Base-by-base conservation (phyloP, 2,797 vertebrate genomes). In the Amazonetta brasiliensis region DNA sequence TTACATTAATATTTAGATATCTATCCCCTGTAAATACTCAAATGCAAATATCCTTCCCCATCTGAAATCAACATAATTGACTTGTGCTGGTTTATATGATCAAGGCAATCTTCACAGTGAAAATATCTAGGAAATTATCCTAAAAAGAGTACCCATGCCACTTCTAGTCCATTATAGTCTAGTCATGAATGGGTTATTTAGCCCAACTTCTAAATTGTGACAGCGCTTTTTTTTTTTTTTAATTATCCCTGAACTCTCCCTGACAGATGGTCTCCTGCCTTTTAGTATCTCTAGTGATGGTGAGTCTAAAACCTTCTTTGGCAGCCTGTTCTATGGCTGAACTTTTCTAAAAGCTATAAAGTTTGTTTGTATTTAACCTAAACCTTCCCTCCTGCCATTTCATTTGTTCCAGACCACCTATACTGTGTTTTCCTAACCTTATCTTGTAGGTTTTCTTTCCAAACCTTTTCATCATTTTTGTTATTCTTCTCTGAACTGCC, bases 261-360 rank as follows among this genome's bases (percentile, higher is more conserved):
- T 89, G 86, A 77, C 94, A 96, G 95, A 96, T 96, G 94, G 92
- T 77, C 84, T 94, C 68, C 68, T 95, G 92, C 84, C 81, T 94
- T 94, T 95, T 82, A 90, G 71, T 89, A 90, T 91, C 64, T 95
- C 74, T 68, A 80, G 84, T 66, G 87, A 80, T 89, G 86, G 67
- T 77, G 50, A 92, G 68, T 74, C 81, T 96, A 90, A 97, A 95
- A 90, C 91, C 91, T 89, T 95, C 86, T 68, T 87, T 95, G 88
- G 90, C 94, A 87, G 91, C 78, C 69, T 94, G 84, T 89, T 94
- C 71, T 37, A 8, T 15, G 52, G 72, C 64, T 94, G 91, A 95
- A 94, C 81, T 95, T 96, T 94, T 71, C 92, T 91, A 87, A 93
- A 93, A 95, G 77, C 86, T 55, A 16, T 77, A 74, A 92, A 93